Evolutionary conservation across 2,113 vertebrate species (phyloP), one percentile per base, ranked within the genome.

Genomic region (Struthidea cinerea): DNA sequence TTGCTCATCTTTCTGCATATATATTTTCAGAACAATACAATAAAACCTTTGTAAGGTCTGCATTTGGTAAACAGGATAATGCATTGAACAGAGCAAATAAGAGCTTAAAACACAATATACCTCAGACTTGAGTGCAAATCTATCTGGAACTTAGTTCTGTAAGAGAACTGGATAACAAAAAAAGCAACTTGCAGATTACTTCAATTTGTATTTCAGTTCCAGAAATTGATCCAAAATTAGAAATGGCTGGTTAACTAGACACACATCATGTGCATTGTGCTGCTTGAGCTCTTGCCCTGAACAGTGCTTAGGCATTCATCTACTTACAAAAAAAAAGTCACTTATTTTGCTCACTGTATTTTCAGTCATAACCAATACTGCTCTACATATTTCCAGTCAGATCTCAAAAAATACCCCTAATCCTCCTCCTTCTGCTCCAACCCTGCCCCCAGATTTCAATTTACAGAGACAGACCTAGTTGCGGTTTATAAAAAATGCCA

Each of bases 261-360:
- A 35, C 16, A 49, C 8, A 75, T 28, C n/a, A 28, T 6, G 4
- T 22, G 15, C 7, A 6, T 0, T 0, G 74, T 18, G 8, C 22
- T 50, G 26, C 57, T 42, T 81, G 37, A 47, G 16, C 15, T 65
- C 52, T 41, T 56, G 37, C 33, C 30, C 37, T 46, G 44, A 79
- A 23, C 22, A 42, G 3, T 6, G 4, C 12, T 60, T 19, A 65
- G 16, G 33, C 30, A 76, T 44, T 56, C 75, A n/a, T 15, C 56
- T 60, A 37, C 24, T 37, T 32, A 41, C 1, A 32, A 57, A 46
- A 71, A 59, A 28, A n/a, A 32, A 33, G 10, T 46, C 0, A 0
- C 42, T 52, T 61, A 14, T 80, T 94, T 90, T 42, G 16, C 11
- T n/a, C 57, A 28, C 32, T 3, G 3, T 44, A 32, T 68, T 63